A percentile compares a stretch with the other conserved stretches of the same genome.
phyloP scores from a whole-genome alignment of 2,888 invertebrate genomes.

The Clostera curtula region DNA sequence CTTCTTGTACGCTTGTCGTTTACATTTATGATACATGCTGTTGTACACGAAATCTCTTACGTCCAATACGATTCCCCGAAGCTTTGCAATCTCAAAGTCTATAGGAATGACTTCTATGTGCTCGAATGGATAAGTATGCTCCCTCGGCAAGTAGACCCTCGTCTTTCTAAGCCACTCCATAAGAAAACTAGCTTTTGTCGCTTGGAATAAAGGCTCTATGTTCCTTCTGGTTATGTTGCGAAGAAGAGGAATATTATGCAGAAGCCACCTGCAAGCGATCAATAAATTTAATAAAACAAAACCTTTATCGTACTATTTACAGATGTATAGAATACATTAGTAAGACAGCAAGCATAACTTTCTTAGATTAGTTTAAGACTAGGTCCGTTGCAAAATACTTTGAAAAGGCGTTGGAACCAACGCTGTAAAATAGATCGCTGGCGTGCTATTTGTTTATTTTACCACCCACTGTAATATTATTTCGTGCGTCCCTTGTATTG shows the following conservation, averaged over 20 bases:
- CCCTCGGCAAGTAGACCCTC: slow-evolving; percentile 18
- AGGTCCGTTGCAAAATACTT: too few relatives aligned
- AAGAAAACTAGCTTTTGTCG: slow-evolving; percentile 33
- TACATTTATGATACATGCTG: slow-evolving; percentile 24
- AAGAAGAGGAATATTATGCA: slow-evolving; percentile 31
- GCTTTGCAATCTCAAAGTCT: slow-evolving; percentile 26
- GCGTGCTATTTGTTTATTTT: too few relatives aligned
- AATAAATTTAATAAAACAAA: too few relatives aligned
- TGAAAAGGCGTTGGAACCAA: too few relatives aligned
- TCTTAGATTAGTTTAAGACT: too few relatives aligned
- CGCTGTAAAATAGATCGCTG: too few relatives aligned
- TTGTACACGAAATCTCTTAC: slow-evolving; percentile 39
- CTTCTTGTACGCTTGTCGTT: slow-evolving; percentile 24
- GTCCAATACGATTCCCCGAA: slow-evolving; percentile 40
- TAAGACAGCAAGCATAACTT: too few relatives aligned
- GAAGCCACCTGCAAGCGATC: slow-evolving; percentile 46
- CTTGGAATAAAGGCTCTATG: slow-evolving; percentile 30
- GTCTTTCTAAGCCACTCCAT: slow-evolving; percentile 34
- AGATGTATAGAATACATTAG: too few relatives aligned
- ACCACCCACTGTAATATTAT: too few relatives aligned
- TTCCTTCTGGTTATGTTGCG: slow-evolving; percentile 19
- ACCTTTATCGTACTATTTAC: too few relatives aligned
- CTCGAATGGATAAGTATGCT: slow-evolving; percentile 4
- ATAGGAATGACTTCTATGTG: slow-evolving; percentile 23
- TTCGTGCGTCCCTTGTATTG: too few relatives aligned